These are phyloP conservation scores for Cotesia glomerata DNA, from an alignment of 1,140 invertebrate species.

Conservation along the genomic window DNA sequence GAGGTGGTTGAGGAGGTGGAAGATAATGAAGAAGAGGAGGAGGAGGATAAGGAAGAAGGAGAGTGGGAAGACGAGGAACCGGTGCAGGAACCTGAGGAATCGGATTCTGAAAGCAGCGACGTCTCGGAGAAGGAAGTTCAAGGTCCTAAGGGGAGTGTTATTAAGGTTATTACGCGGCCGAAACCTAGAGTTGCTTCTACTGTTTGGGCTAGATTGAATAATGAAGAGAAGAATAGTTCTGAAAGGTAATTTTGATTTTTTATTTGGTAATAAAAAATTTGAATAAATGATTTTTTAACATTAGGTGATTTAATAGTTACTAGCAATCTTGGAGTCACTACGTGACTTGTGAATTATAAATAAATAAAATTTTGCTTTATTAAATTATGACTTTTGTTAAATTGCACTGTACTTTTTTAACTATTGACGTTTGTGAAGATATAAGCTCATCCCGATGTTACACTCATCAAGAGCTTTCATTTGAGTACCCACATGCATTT, in stretches of 20 bases:
- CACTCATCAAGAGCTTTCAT: too few species aligned
- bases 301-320: too few species aligned
- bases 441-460: too few species aligned
- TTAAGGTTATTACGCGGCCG: conserved; percentile 55
- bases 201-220: conserved; percentile 69
- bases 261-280: too few species aligned
- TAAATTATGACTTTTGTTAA: too few species aligned
- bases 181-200: conserved; percentile 60
- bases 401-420: too few species aligned
- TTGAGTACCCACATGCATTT: too few species aligned
- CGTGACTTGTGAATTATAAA: too few species aligned
- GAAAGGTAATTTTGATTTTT: conserved; percentile 36
- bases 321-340: too few species aligned
- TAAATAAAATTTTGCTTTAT: too few species aligned
- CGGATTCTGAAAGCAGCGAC: conserved; percentile 41
- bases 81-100: conserved; percentile 31
- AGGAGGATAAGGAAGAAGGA: not conserved
- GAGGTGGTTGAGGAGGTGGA: conserved; percentile 40
- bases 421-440: too few species aligned
- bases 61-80: conserved; percentile 19
- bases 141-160: conserved; percentile 59
- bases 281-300: too few species aligned
- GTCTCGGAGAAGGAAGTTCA: conserved; percentile 56
- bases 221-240: conserved; percentile 28
- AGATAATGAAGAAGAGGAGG: conserved; percentile 31